These are phyloP conservation scores for Macroglossus sobrinus DNA, from an alignment of 2,113 vertebrate species.

Conservation along the genomic window DNA sequence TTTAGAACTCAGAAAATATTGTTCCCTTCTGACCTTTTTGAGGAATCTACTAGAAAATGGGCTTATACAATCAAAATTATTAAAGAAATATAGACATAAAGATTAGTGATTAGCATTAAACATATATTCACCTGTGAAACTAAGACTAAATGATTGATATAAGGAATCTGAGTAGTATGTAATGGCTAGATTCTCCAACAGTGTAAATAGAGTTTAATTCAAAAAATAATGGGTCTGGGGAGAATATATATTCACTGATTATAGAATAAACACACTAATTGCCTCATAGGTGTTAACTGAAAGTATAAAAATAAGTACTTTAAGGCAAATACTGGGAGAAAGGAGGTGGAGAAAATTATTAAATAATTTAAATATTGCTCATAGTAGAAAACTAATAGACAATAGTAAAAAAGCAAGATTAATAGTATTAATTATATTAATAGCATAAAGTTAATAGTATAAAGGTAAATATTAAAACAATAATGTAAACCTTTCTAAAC, in stretches of 20 bases:
- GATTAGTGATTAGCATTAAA: not conserved
- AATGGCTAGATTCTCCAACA: not conserved
- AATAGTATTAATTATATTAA: not conserved
- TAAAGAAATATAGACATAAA: not conserved
- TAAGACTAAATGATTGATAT: not conserved
- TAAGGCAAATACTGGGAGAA: not conserved
- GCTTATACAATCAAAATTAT: not conserved
- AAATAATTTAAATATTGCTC: not conserved
- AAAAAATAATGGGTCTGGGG: not conserved
- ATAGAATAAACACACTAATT: not conserved
- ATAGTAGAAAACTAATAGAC: not conserved
- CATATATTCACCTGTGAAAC: not conserved
- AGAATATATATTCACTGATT: not conserved
- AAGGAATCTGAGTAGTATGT: not conserved
- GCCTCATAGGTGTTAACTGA: not conserved
- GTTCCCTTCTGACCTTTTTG: not conserved
- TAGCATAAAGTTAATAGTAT: not conserved
- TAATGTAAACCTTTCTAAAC: not conserved
- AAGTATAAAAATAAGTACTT: not conserved
- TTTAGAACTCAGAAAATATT: not conserved
- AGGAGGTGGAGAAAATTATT: not conserved
- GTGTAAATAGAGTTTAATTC: not conserved
- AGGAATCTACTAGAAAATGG: not conserved
- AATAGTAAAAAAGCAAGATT: not conserved
- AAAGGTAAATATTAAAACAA: not conserved